These are phyloP conservation scores for Cranoglanis bouderius DNA, from an alignment of 2,113 vertebrate species.

Conservation along the genomic window DNA sequence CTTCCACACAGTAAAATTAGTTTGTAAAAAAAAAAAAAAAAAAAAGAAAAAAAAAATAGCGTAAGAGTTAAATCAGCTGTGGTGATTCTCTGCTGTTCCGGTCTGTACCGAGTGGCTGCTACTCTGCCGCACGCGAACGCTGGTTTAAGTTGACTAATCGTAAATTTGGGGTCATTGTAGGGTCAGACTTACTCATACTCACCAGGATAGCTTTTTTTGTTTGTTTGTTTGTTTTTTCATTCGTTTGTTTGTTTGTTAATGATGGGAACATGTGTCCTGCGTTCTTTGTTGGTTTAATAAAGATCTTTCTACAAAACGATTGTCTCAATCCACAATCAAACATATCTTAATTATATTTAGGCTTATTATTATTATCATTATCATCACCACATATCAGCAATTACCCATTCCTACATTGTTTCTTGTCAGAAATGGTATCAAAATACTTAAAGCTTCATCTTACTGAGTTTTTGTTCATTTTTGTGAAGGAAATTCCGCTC, in stretches of 20 bases:
- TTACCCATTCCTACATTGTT: neutral
- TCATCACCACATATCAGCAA: too few relatives aligned
- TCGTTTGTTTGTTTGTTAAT: slow-evolving; percentile 69
- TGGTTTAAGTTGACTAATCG: slow-evolving; percentile 17
- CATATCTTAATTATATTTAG: neutral
- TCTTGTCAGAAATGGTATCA: neutral
- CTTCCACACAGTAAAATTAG: slow-evolving; percentile 51
- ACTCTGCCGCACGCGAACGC: neutral
- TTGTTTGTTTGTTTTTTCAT: slow-evolving; percentile 92
- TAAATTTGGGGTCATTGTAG: slow-evolving; percentile 14
- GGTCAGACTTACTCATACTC: slow-evolving; percentile 9
- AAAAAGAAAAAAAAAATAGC: neutral
- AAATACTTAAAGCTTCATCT: neutral
- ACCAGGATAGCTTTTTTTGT: slow-evolving; percentile 80
- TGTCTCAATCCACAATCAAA: neutral
- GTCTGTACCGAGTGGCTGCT: slow-evolving; percentile 67
- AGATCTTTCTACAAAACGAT: slow-evolving; percentile 89
- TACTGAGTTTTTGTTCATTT: neutral
- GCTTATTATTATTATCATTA: too few relatives aligned
- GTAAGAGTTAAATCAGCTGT: neutral
- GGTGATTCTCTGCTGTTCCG: slow-evolving; percentile 83
- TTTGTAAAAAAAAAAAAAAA: too few relatives aligned
- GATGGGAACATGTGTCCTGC: slow-evolving; percentile 56
- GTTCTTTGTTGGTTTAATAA: slow-evolving; percentile 83
- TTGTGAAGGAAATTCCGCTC: neutral